Percentiles rank a stretch among this genome's conserved stretches.
Evolutionary conservation across 2,797 vertebrate genomes (phyloP).

Genomic region (Channa striata): DNA sequence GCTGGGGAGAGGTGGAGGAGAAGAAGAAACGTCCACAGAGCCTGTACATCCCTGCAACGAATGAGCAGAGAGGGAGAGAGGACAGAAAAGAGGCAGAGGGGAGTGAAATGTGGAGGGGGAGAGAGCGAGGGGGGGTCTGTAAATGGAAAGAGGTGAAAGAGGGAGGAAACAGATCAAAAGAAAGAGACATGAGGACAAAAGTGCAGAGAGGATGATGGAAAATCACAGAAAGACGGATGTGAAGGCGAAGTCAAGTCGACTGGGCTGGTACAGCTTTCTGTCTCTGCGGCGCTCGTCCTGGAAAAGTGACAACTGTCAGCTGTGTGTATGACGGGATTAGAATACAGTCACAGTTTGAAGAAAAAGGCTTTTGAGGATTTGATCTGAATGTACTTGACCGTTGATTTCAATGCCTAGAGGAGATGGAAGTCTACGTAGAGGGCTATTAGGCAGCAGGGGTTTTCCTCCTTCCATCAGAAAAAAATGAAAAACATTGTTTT

Average conservation of each 20-base stretch:
- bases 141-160: slow-evolving; percentile 34
- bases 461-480: no score
- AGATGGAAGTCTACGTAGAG: no score
- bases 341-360: no score
- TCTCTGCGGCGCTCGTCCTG: not conserved
- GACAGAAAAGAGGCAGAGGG: slow-evolving; percentile 29
- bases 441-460: no score
- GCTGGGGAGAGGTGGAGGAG: slow-evolving; percentile 39
- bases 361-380: no score
- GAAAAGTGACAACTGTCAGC: slow-evolving; percentile 19
- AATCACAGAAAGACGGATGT: not conserved
- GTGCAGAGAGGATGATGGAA: not conserved
- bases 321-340: no score
- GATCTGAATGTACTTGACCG: not conserved
- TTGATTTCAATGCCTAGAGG: no score
- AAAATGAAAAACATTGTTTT: no score
- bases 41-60: slow-evolving; percentile 72
- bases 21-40: slow-evolving; percentile 59
- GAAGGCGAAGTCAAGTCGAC: not conserved
- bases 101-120: slow-evolving; percentile 33
- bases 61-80: slow-evolving; percentile 39
- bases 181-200: not conserved
- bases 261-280: rapidly evolving
- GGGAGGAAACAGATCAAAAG: slow-evolving; percentile 17
- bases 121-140: slow-evolving; percentile 27